Evolutionary conservation across 2,888 invertebrate genomes (phyloP), one percentile per base, ranked within the genome.

Genomic region (Saturnia pavonia): DNA sequence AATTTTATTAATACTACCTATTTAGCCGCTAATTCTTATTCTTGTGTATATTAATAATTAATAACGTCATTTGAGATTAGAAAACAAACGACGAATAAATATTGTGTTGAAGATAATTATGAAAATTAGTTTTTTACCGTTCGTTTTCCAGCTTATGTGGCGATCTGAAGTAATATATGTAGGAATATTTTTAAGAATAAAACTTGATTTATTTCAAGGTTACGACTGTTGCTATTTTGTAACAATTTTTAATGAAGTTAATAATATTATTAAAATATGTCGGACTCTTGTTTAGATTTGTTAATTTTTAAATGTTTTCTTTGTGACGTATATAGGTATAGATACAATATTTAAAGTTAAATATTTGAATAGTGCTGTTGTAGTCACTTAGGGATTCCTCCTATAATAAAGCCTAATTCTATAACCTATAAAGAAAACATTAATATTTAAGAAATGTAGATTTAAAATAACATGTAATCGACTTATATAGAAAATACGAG

Each of bases 1-100:
- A 63, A 72, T 72, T 69, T 72, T 68, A 68, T 48, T 67, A 40
- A 72, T 40, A 69, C 57, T 14, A 67, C n/a, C 19, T 22, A 57
- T n/a, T 63, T 7, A 70, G 48, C 16, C 22, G 40, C 45, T 63
- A 22, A 54, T 22, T 54, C 54, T 54, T 54, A n/a, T 54, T 54
- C 22, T 22, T 54, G 1, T 54, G 1, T 60, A 34, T 51, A 48
- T 68, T 60, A 45, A 60, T 57, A 57, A 25, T 60, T 60, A 60
- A 60, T 54, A 54, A 22, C n/a, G 22, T 22, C 7, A 19, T 51
- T 16, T 48, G 8, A 54, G n/a, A 54, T 22, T 22, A 7, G 6
- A 60, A 57, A 60, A 27, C 57, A 60, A 60, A 60, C 14, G 25
- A 25, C 25, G 12, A 51, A n/a, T 9, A 51, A n/a, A 51, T 22